phyloP scores from a whole-genome alignment of 2,888 invertebrate species.

The Aporophyla nigra region DNA sequence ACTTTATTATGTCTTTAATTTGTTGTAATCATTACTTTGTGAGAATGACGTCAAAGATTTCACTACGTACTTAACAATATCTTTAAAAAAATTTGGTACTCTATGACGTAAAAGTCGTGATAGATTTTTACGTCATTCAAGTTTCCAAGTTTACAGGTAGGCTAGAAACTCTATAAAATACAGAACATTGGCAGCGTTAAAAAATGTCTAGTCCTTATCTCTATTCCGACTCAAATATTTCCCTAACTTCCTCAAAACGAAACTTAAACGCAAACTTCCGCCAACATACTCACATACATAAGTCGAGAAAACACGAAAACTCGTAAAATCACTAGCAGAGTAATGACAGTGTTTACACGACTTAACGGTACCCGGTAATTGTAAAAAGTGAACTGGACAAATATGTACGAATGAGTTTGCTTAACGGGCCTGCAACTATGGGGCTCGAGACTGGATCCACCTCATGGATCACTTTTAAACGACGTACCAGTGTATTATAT shows the following conservation, averaged over 20 bases:
- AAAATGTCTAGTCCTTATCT: background rate
- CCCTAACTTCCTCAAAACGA: constrained; percentile 32
- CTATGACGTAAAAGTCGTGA: too few relatives aligned
- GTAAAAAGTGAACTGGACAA: constrained; percentile 90
- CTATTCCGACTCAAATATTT: constrained; percentile 14
- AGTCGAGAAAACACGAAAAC: constrained; percentile 48
- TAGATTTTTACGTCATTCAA: too few relatives aligned
- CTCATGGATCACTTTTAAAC: constrained; percentile 62
- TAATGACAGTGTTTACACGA: constrained; percentile 86
- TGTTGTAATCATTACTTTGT: constrained; percentile 3
- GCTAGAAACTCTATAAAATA: background rate
- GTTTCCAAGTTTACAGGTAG: background rate
- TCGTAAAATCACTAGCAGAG: constrained; percentile 69
- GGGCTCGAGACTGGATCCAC: constrained; percentile 58
- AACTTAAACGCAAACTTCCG: constrained; percentile 57
- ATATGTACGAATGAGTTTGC: constrained; percentile 87
- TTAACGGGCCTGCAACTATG: constrained; percentile 82
- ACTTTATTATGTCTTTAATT: constrained; percentile 12
- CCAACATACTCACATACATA: constrained; percentile 27
- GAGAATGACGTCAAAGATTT: constrained; percentile 12
- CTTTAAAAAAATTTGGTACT: background rate
- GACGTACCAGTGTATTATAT: constrained; percentile 41
- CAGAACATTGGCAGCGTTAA: background rate
- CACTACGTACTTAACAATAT: background rate
- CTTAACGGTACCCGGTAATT: constrained; percentile 86